phyloP scores from a whole-genome alignment of 2,888 invertebrate species.

The Erannis defoliaria region DNA sequence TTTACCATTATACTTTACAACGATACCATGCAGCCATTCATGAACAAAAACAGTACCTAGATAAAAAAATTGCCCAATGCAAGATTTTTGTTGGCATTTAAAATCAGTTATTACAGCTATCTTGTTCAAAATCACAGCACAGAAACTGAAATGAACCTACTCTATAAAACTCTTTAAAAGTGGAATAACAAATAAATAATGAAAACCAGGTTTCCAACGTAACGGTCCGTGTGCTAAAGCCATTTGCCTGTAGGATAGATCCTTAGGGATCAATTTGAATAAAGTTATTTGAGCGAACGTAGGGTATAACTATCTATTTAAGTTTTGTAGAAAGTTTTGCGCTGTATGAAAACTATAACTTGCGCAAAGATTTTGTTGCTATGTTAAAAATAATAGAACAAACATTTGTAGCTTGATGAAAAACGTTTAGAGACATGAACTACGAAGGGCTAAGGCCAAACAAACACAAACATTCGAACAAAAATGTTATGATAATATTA shows the following conservation, averaged over 20 bases:
- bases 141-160: background rate
- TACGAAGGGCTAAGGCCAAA: no score
- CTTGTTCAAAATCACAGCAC: background rate
- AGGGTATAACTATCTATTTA: conserved; percentile 11
- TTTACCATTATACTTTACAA: no score
- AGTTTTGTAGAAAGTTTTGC: conserved; percentile 5
- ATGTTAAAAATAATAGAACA: background rate
- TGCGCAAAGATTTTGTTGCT: background rate
- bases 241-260: conserved; percentile 25
- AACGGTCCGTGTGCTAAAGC: conserved; percentile 14
- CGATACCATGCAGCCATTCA: no score
- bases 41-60: no score
- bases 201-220: conserved; percentile 15
- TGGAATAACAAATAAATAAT: conserved; percentile 10
- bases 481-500: no score
- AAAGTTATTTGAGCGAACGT: conserved; percentile 24
- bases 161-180: background rate
- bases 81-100: background rate
- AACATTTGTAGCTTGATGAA: no score
- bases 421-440: no score
- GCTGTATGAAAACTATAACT: background rate
- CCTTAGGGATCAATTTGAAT: conserved; percentile 29
- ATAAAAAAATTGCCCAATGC: no score
- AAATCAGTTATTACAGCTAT: background rate
- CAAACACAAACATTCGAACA: no score